A percentile compares a stretch with the other conserved stretches of the same genome.
Conservation (phyloP, 2,888 invertebrate genomes). For the Bombylius discolor region DNA sequence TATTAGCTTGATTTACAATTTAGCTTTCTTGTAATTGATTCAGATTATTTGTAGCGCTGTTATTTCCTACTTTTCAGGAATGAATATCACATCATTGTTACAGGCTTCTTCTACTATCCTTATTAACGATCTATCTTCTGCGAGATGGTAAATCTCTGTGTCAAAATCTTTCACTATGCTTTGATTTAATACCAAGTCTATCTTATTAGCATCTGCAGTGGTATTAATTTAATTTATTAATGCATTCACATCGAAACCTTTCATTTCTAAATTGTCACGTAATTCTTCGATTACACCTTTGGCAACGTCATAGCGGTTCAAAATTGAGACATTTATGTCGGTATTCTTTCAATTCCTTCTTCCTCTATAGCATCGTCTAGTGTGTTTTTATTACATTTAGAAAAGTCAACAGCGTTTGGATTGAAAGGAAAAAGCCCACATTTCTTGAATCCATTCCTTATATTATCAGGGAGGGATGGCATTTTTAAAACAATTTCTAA, state of each 20-base stretch:
- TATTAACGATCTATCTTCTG: neutral
- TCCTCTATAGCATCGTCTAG: neutral
- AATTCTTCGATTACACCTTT: neutral
- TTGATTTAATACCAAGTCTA: neutral
- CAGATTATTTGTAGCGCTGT: neutral
- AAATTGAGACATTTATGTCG: neutral
- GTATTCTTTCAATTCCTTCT: neutral
- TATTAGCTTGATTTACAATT: neutral
- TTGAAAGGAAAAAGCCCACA: constrained; percentile 10
- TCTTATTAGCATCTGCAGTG: neutral
- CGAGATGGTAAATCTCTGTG: neutral
- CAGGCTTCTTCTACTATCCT: neutral
- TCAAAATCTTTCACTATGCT: neutral
- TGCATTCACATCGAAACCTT: neutral
- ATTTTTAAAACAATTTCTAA: neutral
- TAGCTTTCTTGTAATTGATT: neutral
- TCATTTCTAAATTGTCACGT: neutral
- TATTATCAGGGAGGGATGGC: neutral
- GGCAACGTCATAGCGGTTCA: neutral
- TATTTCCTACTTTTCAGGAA: neutral
- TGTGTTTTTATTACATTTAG: too few species aligned
- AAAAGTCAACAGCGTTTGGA: neutral
- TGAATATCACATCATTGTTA: too few species aligned
- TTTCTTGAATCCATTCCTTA: constrained; percentile 7
- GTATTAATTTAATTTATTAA: neutral